phyloP scores from a whole-genome alignment of 2,113 vertebrate species.

The Struthidea cinerea region DNA sequence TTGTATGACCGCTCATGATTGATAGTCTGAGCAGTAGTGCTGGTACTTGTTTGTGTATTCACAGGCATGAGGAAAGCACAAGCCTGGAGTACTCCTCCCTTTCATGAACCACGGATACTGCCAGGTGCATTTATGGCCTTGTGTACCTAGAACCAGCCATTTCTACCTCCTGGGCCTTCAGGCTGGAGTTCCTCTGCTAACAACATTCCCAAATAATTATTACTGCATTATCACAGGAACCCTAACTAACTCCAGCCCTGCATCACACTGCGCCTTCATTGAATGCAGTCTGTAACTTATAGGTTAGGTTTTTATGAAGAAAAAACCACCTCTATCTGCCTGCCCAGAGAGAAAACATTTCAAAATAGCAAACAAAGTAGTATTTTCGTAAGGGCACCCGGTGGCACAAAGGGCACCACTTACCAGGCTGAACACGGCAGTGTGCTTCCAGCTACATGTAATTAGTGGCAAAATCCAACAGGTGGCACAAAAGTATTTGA shows the following conservation, averaged over 20 bases:
- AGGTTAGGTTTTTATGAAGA: neutral
- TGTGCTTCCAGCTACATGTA: slow-evolving; percentile 40
- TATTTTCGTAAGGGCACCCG: neutral
- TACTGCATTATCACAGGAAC: neutral
- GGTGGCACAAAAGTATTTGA: slow-evolving; percentile 79
- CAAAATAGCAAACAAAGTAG: neutral
- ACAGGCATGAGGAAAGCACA: neutral
- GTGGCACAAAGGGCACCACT: neutral
- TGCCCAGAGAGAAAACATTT: neutral
- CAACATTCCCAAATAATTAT: neutral
- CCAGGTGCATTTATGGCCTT: neutral
- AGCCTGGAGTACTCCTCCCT: neutral
- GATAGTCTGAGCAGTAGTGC: neutral
- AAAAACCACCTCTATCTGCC: neutral
- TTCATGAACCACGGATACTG: neutral
- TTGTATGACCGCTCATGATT: neutral
- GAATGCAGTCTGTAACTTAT: neutral
- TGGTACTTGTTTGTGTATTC: neutral
- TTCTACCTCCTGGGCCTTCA: neutral
- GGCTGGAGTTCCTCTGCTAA: neutral
- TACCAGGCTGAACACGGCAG: neutral
- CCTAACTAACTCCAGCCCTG: neutral
- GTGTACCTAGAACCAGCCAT: neutral
- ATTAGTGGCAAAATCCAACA: slow-evolving; percentile 76
- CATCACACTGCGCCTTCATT: rapidly evolving